phyloP scores from a whole-genome alignment of 2,888 invertebrate species.

The Panzeria rudis region DNA sequence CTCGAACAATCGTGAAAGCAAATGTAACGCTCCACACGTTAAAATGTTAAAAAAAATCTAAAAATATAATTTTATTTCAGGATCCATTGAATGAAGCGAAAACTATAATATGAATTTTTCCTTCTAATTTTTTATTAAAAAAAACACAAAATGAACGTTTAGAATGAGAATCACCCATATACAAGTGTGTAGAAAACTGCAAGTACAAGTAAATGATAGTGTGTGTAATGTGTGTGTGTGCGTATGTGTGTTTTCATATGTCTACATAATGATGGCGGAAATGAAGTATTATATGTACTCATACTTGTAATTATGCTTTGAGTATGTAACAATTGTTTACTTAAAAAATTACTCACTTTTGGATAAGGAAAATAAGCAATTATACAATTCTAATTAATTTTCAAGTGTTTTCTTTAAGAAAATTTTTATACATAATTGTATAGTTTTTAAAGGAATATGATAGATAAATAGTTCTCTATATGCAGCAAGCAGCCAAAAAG shows the following conservation, averaged over 20 bases:
- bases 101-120: too few species aligned
- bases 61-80: too few species aligned
- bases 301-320: slow-evolving; percentile 24
- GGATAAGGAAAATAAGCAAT: slow-evolving; percentile 59
- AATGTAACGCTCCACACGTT: too few species aligned
- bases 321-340: slow-evolving; percentile 53
- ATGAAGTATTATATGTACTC: slow-evolving; percentile 70
- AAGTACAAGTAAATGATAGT: not conserved
- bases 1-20: too few species aligned
- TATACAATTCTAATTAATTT: slow-evolving; percentile 62
- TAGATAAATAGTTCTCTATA: slow-evolving; percentile 13
- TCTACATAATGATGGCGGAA: slow-evolving; percentile 79
- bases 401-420: slow-evolving; percentile 59
- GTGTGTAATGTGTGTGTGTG: not conserved
- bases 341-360: slow-evolving; percentile 17
- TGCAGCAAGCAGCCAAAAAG: not conserved
- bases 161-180: too few species aligned
- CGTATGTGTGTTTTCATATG: slow-evolving; percentile 2
- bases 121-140: too few species aligned
- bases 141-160: too few species aligned
- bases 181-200: slow-evolving; percentile 37
- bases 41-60: too few species aligned
- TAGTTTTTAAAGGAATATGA: not conserved
- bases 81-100: too few species aligned
- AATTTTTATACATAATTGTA: not conserved